Evolutionary conservation across 2,113 vertebrate genomes (phyloP), one percentile per base, ranked within the genome.

Genomic region (Otis tarda): DNA sequence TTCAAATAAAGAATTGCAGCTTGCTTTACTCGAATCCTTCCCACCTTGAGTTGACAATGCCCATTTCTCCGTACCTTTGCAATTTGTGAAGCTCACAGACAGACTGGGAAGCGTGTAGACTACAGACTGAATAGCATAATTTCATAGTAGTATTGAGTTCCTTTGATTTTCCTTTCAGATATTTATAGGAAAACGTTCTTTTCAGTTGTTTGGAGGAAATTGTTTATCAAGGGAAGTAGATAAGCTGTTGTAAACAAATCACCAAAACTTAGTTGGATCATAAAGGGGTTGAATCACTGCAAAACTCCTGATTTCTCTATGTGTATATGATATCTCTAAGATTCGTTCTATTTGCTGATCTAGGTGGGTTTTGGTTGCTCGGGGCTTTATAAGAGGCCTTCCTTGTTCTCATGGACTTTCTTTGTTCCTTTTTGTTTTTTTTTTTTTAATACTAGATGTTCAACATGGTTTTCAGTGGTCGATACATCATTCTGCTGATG

Each of bases 401-500:
- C 17, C 57, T 43, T 45, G 8, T 82, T 50, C 74, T 91, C 59
- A 70, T 5, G 22, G 35, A 3, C 12, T 39, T n/a, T 19, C 33
- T 78, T 25, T 69, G 27, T 69, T 90, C n/a, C 30, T 85, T 70
- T 70, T 55, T 56, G 2, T 8, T 35, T 39, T 10, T 50, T n/a
- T 31, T 25, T 55, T 78, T 74, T 83, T 63, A 3, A 11, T 31
- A 1, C 60, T 91, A 99, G 99, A 99, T 99, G 98, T 99, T 99
- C 96, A 99, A 93, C 97, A 99, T 98, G 95, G 95, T 99, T 95
- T 99, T 99, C 77, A 98, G 98, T 3, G 99, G 99, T 1, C 98
- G 99, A 4, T 99, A 99, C 98, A 99, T 99, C 88, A 99, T 99
- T 93, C 98, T 99, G 22, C 95, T 99, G 80, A 99, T 99, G 99